Evolutionary conservation across 2,797 vertebrate species (phyloP).

Genomic region (Lepidocolaptes lacrymiger): DNA sequence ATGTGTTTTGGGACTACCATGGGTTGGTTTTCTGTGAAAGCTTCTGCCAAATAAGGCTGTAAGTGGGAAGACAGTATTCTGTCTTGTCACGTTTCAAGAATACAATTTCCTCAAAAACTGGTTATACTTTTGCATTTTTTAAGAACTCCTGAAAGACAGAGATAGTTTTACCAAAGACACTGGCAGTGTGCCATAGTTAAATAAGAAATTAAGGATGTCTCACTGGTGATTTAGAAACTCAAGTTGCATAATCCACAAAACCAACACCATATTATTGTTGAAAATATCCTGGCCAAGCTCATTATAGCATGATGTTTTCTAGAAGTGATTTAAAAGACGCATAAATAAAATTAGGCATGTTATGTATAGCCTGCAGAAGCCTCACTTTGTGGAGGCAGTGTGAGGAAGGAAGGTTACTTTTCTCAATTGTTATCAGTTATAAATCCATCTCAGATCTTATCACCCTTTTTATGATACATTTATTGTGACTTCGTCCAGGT

Average conservation of each 20-base stretch:
- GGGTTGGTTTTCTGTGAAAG: neutral
- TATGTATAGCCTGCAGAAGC: neutral
- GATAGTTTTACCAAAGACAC: neutral
- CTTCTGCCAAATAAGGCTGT: neutral
- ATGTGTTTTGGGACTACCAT: neutral
- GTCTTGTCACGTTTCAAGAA: neutral
- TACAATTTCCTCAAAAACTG: neutral
- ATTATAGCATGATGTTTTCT: neutral
- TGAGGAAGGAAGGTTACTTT: neutral
- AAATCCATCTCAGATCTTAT: neutral
- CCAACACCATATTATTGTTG: neutral
- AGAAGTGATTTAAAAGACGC: neutral
- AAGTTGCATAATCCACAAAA: neutral
- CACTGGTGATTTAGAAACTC: neutral
- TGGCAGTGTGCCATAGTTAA: neutral
- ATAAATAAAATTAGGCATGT: neutral
- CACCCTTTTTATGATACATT: neutral
- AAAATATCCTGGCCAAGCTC: neutral
- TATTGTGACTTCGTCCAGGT: neutral
- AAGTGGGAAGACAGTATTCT: accelerated
- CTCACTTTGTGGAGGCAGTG: neutral
- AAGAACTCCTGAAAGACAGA: neutral
- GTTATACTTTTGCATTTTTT: neutral
- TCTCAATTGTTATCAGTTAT: neutral
- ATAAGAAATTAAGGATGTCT: neutral